Evolutionary conservation across 2,888 invertebrate genomes (phyloP).

Genomic region (Dolomedes plantarius): DNA sequence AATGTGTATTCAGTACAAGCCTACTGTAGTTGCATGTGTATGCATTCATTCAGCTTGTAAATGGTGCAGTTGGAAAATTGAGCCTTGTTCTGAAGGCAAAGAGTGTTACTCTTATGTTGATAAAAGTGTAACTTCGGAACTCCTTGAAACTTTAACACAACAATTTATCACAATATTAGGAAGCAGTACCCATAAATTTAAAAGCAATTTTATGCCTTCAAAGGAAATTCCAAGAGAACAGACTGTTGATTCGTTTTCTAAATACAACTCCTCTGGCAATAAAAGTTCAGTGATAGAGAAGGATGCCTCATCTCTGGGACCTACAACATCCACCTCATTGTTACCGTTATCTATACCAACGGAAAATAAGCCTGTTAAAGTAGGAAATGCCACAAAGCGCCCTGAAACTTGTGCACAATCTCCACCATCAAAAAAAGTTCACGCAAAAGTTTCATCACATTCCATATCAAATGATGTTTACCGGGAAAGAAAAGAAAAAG

Average conservation of each 20-base stretch:
- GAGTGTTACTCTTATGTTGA: too few species aligned
- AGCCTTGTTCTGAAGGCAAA: too few species aligned
- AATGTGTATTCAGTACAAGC: too few species aligned
- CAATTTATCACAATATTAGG: conserved; percentile 95
- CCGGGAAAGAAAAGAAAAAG: conserved; percentile 56
- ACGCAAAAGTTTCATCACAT: conserved; percentile 38
- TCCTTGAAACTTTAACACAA: conserved; percentile 81
- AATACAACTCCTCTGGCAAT: background rate
- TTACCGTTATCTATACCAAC: background rate
- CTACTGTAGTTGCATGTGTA: too few species aligned
- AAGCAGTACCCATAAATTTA: conserved; percentile 91
- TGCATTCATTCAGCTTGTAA: too few species aligned
- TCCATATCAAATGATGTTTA: conserved; percentile 58
- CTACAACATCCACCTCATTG: background rate
- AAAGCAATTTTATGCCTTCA: too few species aligned
- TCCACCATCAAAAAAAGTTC: conserved; percentile 32
- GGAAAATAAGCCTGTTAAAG: too few species aligned
- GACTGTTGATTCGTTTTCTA: too few species aligned
- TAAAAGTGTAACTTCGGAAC: too few species aligned
- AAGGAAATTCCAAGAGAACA: too few species aligned
- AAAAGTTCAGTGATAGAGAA: conserved; percentile 9
- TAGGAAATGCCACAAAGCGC: background rate
- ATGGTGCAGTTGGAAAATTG: too few species aligned
- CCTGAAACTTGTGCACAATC: background rate
- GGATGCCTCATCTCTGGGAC: conserved; percentile 30